These are phyloP conservation scores for Cydia amplana DNA, from an alignment of 1,140 invertebrate genomes.

Conservation along the genomic window DNA sequence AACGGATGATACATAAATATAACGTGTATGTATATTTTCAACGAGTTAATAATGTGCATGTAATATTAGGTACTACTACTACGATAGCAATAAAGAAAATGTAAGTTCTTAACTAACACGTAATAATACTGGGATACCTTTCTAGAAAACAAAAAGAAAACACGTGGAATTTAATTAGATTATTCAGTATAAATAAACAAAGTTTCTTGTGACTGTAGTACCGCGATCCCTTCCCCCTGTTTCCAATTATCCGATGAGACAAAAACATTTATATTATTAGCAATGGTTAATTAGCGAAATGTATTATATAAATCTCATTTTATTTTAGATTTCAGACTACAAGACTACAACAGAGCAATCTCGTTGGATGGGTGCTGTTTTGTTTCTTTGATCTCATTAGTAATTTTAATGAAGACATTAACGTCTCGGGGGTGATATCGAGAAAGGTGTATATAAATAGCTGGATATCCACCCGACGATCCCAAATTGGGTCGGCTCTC, in stretches of 20 bases:
- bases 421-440: slow-evolving; percentile 41
- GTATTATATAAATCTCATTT: slow-evolving; percentile 38
- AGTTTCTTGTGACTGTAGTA: neutral
- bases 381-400: slow-evolving; percentile 57
- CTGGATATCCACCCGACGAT: neutral
- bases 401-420: slow-evolving; percentile 50
- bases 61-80: neutral
- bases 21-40: too few relatives aligned
- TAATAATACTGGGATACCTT: neutral
- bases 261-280: slow-evolving; percentile 2
- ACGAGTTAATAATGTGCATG: neutral
- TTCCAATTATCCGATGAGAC: slow-evolving; percentile 2
- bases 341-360: slow-evolving; percentile 68
- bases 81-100: neutral
- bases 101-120: neutral
- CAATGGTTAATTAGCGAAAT: slow-evolving; percentile 56
- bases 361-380: slow-evolving; percentile 53
- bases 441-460: neutral
- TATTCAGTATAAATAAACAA: neutral
- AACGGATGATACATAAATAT: too few relatives aligned
- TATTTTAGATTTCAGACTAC: slow-evolving; percentile 73
- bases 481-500: too few relatives aligned
- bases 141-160: neutral
- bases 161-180: neutral
- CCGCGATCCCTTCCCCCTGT: neutral